Conservation (phyloP, 2,888 invertebrate species). For the Didymodactylos carnosus region DNA sequence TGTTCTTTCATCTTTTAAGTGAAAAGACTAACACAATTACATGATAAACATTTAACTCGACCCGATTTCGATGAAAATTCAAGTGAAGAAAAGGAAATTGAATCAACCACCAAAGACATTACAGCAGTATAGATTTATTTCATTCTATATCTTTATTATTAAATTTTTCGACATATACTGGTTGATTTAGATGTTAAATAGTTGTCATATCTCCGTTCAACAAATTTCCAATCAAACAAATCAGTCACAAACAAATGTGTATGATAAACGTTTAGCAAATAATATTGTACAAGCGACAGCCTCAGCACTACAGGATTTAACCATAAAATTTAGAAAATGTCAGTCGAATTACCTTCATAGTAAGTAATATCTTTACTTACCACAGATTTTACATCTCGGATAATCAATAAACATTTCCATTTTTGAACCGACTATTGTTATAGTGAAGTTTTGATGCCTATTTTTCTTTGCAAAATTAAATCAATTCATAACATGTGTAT, state of each 20-base stretch:
- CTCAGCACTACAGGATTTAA: slow-evolving; percentile 65
- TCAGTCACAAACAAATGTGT: not conserved
- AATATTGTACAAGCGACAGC: slow-evolving; percentile 70
- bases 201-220: not conserved
- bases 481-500: too few relatives aligned
- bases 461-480: too few relatives aligned
- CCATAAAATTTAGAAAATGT: slow-evolving; percentile 57
- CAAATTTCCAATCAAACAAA: not conserved
- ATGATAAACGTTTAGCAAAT: slow-evolving; percentile 40
- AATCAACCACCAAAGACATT: not conserved
- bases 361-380: slow-evolving; percentile 23
- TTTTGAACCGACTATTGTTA: too few relatives aligned
- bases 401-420: too few relatives aligned
- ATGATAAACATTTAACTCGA: not conserved
- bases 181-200: not conserved
- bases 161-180: not conserved
- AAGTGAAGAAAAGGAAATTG: not conserved
- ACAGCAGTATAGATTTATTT: not conserved
- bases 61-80: not conserved
- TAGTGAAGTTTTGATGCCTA: too few relatives aligned
- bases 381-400: not conserved
- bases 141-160: not conserved
- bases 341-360: slow-evolving; percentile 68
- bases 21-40: not conserved
- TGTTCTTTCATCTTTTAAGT: too few relatives aligned